phyloP scores from a whole-genome alignment of 2,113 vertebrate species.

The Diglossa brunneiventris region DNA sequence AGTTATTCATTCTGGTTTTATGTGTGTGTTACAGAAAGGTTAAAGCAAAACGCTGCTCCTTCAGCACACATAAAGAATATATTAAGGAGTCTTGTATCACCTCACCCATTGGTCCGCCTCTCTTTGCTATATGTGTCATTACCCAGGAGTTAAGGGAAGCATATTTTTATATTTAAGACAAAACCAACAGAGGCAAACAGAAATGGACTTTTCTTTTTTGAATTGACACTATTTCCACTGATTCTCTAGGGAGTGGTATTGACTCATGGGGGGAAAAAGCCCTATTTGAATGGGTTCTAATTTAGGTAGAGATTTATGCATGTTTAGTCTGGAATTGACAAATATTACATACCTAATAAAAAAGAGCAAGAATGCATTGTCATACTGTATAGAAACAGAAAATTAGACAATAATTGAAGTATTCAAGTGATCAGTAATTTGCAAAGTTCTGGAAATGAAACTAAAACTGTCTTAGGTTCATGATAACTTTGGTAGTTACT shows the following conservation, averaged over 20 bases:
- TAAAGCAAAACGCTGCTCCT: background rate
- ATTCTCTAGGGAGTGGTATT: background rate
- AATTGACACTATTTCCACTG: background rate
- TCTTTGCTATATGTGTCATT: background rate
- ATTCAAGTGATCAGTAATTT: background rate
- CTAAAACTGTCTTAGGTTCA: background rate
- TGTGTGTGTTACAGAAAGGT: background rate
- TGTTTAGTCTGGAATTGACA: background rate
- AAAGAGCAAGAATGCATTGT: background rate
- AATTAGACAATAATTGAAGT: background rate
- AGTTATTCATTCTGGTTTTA: background rate
- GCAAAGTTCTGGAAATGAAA: background rate
- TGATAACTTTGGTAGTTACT: background rate
- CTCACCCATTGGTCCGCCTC: background rate
- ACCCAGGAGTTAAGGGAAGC: background rate
- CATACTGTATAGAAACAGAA: background rate
- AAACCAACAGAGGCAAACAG: background rate
- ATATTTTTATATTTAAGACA: background rate
- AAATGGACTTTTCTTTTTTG: background rate
- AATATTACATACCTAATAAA: background rate
- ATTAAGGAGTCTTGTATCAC: background rate
- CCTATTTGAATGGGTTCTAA: background rate
- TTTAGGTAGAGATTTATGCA: background rate
- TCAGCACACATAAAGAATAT: background rate
- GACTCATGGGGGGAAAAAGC: rapidly evolving